These are phyloP conservation scores for Rhynchomys soricoides DNA, from an alignment of 2,113 vertebrate genomes.

Conservation along the genomic window DNA sequence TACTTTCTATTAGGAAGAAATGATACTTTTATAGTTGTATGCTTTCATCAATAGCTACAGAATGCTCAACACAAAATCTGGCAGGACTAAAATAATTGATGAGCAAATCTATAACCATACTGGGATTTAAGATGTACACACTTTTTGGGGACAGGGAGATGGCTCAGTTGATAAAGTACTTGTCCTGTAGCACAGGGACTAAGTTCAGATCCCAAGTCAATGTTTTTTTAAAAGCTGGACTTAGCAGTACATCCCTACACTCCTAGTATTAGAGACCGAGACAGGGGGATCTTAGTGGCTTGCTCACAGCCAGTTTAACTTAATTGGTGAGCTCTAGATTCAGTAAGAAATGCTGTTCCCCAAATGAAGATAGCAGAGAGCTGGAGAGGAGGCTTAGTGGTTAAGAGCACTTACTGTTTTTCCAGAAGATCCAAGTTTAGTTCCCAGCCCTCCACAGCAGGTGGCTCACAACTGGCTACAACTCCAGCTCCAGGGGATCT, in stretches of 20 bases:
- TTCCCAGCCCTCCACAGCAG: not conserved
- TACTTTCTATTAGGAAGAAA: not conserved
- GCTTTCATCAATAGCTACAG: slow-evolving; percentile 23
- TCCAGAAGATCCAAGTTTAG: not conserved
- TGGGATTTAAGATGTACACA: not conserved
- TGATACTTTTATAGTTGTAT: not conserved
- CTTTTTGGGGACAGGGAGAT: not conserved
- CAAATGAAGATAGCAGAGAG: not conserved
- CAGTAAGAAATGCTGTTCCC: not conserved
- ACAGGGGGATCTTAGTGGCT: not conserved
- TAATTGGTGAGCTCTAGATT: not conserved
- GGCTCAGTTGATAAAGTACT: not conserved
- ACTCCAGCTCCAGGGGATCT: not conserved
- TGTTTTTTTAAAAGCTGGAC: not conserved
- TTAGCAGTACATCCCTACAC: not conserved
- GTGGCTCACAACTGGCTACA: not conserved
- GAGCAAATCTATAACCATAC: not conserved
- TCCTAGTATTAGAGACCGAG: not conserved
- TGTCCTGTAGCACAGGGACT: not conserved
- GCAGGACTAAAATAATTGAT: not conserved
- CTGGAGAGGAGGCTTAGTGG: not conserved
- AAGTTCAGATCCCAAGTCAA: not conserved
- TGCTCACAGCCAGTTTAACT: not conserved
- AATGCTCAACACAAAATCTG: not conserved
- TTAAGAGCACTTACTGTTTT: not conserved